Conservation (phyloP, 2,888 invertebrate species). For the Morpho helenor region DNA sequence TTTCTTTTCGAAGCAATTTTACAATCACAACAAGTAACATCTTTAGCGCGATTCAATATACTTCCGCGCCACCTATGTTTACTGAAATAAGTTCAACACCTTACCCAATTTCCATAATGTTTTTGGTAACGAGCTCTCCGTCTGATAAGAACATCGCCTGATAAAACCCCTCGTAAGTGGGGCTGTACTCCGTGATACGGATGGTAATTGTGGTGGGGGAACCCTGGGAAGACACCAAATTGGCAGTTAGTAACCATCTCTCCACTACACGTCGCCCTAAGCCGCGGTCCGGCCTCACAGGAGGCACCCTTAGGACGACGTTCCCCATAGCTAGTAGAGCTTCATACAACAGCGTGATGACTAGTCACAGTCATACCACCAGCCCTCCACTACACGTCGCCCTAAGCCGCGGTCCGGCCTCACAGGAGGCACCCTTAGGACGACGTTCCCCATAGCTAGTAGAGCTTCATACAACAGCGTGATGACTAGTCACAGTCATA, state of each 20-base stretch:
- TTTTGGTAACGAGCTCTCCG: conserved; percentile 38
- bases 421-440: too few relatives aligned
- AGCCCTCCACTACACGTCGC: neutral
- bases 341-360: neutral
- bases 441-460: too few relatives aligned
- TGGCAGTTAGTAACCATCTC: too few relatives aligned
- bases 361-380: neutral
- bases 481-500: too few relatives aligned
- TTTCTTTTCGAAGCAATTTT: neutral
- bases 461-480: too few relatives aligned
- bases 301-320: neutral
- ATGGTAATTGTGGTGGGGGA: conserved; percentile 33
- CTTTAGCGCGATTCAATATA: neutral
- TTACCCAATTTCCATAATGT: conserved; percentile 43
- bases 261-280: neutral
- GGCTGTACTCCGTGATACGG: conserved; percentile 37
- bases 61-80: neutral
- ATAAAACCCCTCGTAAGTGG: conserved; percentile 40
- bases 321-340: neutral
- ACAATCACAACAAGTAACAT: neutral
- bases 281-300: neutral
- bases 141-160: conserved; percentile 37
- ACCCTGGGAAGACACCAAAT: conserved; percentile 24
- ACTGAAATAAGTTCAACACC: neutral
- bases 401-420: too few relatives aligned